Evolutionary conservation across 2,888 invertebrate genomes (phyloP).

Genomic region (Standfussiana lucernea): DNA sequence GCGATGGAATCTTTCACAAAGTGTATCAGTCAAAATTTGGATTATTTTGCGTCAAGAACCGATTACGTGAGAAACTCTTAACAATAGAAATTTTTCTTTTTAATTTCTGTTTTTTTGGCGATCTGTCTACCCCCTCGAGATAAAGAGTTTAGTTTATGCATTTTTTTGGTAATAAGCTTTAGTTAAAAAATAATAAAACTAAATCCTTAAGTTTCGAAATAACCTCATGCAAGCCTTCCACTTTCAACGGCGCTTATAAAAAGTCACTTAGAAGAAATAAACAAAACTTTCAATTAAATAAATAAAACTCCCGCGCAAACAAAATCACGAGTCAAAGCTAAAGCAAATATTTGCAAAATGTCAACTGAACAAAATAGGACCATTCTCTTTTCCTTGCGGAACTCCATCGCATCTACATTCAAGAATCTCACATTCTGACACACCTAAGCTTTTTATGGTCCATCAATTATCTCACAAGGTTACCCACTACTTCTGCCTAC

Average conservation of each 20-base stretch:
- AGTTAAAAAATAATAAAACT: neutral
- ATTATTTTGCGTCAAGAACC: no score
- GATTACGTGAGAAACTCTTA: neutral
- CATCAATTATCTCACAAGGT: slow-evolving; percentile 70
- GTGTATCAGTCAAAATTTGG: neutral
- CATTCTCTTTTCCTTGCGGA: slow-evolving; percentile 65
- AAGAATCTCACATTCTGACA: slow-evolving; percentile 62
- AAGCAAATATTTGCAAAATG: slow-evolving; percentile 60
- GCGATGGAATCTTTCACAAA: neutral
- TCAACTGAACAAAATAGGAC: slow-evolving; percentile 63
- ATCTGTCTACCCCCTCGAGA: neutral
- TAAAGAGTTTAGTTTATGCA: neutral
- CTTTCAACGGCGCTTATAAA: neutral
- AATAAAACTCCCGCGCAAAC: slow-evolving; percentile 9
- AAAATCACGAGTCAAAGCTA: slow-evolving; percentile 3
- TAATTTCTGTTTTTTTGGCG: neutral
- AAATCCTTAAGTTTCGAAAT: neutral
- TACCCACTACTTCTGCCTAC: slow-evolving; percentile 57
- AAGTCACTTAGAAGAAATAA: neutral
- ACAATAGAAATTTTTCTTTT: neutral
- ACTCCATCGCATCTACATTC: slow-evolving; percentile 52
- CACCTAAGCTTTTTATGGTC: slow-evolving; percentile 68
- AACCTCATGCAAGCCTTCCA: neutral
- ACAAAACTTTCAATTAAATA: slow-evolving; percentile 2
- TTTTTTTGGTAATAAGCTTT: neutral